phyloP scores from a whole-genome alignment of 2,113 vertebrate genomes.

The Varanus komodoensis region DNA sequence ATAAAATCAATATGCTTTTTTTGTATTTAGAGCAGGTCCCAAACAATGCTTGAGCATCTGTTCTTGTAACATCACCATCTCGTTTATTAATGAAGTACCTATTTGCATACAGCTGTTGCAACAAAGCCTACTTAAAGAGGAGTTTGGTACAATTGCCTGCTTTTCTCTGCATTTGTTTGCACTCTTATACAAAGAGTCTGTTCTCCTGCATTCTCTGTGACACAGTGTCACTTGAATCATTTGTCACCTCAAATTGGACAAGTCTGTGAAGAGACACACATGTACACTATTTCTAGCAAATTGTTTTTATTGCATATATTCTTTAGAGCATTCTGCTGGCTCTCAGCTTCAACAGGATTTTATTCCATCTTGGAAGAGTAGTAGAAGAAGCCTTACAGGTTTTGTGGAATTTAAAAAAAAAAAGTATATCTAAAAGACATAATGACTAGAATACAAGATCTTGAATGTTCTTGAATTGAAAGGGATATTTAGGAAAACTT shows the following conservation, averaged over 20 bases:
- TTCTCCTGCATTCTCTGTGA: not conserved
- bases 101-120: slow-evolving; percentile 30
- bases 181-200: slow-evolving; percentile 4
- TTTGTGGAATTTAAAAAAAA: not conserved
- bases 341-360: not conserved
- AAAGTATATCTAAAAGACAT: not conserved
- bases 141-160: not conserved
- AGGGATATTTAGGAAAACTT: not conserved
- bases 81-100: not conserved
- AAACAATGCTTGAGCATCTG: not conserved
- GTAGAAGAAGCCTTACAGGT: not conserved
- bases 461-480: not conserved
- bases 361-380: not conserved
- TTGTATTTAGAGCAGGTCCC: not conserved
- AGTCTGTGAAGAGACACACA: not conserved
- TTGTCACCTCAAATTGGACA: slow-evolving; percentile 3
- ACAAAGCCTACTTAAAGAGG: not conserved
- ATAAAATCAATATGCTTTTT: not conserved
- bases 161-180: slow-evolving; percentile 11
- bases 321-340: not conserved
- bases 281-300: not conserved
- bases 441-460: not conserved
- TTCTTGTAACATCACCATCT: not conserved
- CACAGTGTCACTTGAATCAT: not conserved
- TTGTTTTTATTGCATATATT: not conserved